These are phyloP conservation scores for Orchesellides sinensis DNA, from an alignment of 2,888 invertebrate species.

Conservation along the genomic window DNA sequence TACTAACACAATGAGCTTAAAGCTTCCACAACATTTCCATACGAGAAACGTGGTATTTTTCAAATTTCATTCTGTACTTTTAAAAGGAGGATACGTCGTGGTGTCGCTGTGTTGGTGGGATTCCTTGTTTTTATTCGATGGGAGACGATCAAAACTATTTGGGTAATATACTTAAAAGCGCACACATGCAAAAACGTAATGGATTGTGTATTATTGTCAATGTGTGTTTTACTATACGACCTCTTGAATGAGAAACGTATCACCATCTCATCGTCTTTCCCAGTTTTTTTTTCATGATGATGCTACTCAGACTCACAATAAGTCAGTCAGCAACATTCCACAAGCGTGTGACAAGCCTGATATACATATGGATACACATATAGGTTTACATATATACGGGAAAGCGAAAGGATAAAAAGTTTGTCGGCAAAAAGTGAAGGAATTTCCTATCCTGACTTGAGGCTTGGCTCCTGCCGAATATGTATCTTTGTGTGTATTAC, in stretches of 20 bases:
- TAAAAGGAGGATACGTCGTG: background rate
- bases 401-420: slow-evolving; percentile 2
- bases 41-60: background rate
- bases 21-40: too few relatives aligned
- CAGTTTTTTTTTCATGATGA: background rate
- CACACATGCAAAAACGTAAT: background rate
- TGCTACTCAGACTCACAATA: too few relatives aligned
- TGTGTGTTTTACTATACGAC: background rate
- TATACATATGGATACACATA: background rate
- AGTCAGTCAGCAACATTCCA: slow-evolving; percentile 65
- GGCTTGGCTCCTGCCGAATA: slow-evolving; percentile 62
- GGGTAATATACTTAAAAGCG: slow-evolving; percentile 20
- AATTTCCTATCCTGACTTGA: slow-evolving; percentile 46
- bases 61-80: slow-evolving; percentile 35
- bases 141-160: slow-evolving; percentile 29
- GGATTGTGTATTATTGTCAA: background rate
- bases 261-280: background rate
- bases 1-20: too few relatives aligned
- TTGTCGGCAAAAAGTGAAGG: too few relatives aligned
- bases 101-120: background rate
- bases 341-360: slow-evolving; percentile 56
- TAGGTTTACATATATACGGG: background rate
- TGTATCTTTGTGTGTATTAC: too few relatives aligned
- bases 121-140: background rate
- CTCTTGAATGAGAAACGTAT: background rate